These are phyloP conservation scores for Mizuhopecten yessoensis DNA, from an alignment of 1,140 invertebrate species.

Conservation along the genomic window DNA sequence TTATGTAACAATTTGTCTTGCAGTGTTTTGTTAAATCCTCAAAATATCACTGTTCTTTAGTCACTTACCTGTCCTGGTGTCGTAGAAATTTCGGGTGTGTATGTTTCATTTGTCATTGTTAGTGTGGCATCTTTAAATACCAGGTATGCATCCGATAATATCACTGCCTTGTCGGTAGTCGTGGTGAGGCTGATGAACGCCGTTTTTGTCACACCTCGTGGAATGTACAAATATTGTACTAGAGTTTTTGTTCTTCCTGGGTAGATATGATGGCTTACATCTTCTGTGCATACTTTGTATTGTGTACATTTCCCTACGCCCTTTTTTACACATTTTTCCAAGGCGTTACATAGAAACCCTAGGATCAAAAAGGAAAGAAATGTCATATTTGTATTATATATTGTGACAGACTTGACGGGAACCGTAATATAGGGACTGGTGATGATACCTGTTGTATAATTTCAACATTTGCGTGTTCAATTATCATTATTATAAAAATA, in stretches of 20 bases:
- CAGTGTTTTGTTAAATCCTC: too few species aligned
- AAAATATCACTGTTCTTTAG: too few species aligned
- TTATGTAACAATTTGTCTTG: too few species aligned
- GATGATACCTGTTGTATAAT: too few species aligned
- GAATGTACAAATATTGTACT: not conserved
- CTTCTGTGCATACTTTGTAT: not conserved
- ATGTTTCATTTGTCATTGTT: not conserved
- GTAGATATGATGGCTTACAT: not conserved
- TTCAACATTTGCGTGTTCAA: too few species aligned
- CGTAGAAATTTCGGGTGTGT: not conserved
- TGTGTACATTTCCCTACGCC: not conserved
- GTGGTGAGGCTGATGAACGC: not conserved
- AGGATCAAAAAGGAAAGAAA: too few species aligned
- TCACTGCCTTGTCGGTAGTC: not conserved
- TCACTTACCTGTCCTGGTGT: too few species aligned
- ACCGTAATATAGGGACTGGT: too few species aligned
- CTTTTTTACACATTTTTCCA: not conserved
- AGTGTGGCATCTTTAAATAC: not conserved
- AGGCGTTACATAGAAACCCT: not conserved
- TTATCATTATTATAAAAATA: too few species aligned
- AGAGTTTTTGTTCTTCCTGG: not conserved
- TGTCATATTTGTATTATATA: too few species aligned
- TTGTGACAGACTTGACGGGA: too few species aligned
- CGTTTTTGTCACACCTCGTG: not conserved
- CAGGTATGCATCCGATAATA: not conserved